Evolutionary conservation across 1,140 invertebrate genomes (phyloP), one percentile per base, ranked within the genome.

Genomic region (Ceratoteleas bidentatus): DNA sequence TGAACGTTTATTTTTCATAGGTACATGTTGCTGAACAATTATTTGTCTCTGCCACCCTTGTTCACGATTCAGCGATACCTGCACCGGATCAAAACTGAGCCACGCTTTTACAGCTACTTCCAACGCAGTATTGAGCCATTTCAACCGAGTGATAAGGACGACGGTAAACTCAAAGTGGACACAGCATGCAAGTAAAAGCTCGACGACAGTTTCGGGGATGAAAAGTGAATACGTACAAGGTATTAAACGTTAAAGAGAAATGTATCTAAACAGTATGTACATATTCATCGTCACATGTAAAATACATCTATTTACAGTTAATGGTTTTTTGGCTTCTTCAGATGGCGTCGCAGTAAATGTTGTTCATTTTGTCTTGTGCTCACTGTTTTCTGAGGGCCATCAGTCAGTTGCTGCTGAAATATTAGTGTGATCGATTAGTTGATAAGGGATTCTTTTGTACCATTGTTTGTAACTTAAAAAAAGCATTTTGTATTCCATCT

Each of bases 51-150:
- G 56, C 86, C 86, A 16, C 57, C 80, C 6, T 76, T 86, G 47
- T 84, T 83, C 43, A 85, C 84, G 10, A 84, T 88, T 36, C 78
- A 81, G 70, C 75, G 82, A 50, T 88, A 88, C 58, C 74, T 88
- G 10, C 81, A 85, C 80, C 80, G 85, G 9, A 85, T 87, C 9
- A 86, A 87, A 70, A 85, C 83, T 0, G 86, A 88, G 50, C 81
- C 81, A 15, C 84, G 83, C 40, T 88, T 88, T 73, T 87, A 82
- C 40, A 86, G 65, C 43, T 72, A 85, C 3, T 88, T 87, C 60
- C 85, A 86, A 84, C 80, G 80, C 9, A 85, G 83, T 11, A 81
- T 88, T 56, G 84, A 88, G 38, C 81, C 84, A 7, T 88, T 86
- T 64, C 80, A 85, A 65, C 61, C 77, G n/a, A 76, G 0, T 14